Evolutionary conservation across 1,140 invertebrate genomes (phyloP), one percentile per base, ranked within the genome.

Genomic region (Anastatus disparis): DNA sequence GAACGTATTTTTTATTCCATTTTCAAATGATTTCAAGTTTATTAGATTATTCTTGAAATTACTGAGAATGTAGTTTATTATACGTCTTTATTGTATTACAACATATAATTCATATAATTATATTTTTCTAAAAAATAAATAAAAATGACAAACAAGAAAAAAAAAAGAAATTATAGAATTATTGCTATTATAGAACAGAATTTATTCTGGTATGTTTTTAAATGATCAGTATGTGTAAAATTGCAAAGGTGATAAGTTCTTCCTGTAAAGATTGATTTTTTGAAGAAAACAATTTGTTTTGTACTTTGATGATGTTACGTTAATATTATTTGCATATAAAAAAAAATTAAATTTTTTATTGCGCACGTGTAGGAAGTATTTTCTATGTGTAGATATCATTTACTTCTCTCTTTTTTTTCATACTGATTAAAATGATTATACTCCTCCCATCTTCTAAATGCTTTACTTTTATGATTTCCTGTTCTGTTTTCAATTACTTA

Each of bases 71-170:
- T 4, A 53, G 55, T 63, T 44, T 24, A 62, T 44, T 35, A 22
- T 70, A 55, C 52, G 50, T 31, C 38, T 58, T 20, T n/a, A 70
- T 46, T 64, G 29, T 35, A 48, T 29, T 50, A 35, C 38, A 56
- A 15, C 61, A 58, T 61, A 53, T 61, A 44, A 62, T 53, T 50
- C 61, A 70, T 56, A 62, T 35, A 58, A 70, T 13, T 70, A 70
- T 70, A 70, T 70, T 70, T 70, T 70, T 70, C 40, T 70, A 70
- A 64, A 53, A 70, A 70, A 67, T 15, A 48, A 22, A 40, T 8
- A 53, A 58, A 70, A 70, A 58, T 20, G 61, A 48, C 8, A n/a
- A 53, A 20, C 29, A 53, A 53, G 48, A 35, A 70, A 70, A 69
- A 70, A 70, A 42, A 15, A 46, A 35, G n/a, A n/a, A n/a, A 9